Percentiles rank a stretch among this genome's conserved stretches.
Evolutionary conservation across 1,140 invertebrate genomes (phyloP).

Genomic region (Drosophila yakuba): DNA sequence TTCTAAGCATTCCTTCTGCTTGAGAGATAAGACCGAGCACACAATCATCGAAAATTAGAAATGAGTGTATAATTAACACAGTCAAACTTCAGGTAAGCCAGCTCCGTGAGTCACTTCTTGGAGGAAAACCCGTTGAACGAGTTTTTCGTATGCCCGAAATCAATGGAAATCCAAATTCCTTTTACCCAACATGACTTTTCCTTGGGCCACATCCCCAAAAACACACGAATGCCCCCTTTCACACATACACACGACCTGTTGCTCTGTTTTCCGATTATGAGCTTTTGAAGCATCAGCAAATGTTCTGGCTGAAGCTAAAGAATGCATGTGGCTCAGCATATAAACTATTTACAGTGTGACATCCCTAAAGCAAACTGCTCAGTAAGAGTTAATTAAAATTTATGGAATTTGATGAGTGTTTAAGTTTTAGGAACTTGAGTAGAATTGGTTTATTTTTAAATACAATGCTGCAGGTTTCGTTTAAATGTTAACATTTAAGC

Average conservation of each 20-base stretch:
- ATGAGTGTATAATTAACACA: conserved; percentile 44
- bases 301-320: conserved; percentile 1
- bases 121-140: conserved; percentile 44
- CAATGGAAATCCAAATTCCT: conserved; percentile 14
- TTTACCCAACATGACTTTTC: conserved; percentile 31
- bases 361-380: not conserved
- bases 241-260: conserved; percentile 18
- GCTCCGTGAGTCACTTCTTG: conserved; percentile 26
- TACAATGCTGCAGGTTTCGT: no score
- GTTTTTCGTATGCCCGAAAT: conserved; percentile 33
- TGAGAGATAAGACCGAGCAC: conserved; percentile 21
- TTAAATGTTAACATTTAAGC: no score
- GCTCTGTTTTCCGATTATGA: conserved; percentile 13
- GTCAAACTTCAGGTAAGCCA: conserved; percentile 27
- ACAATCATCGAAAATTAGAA: conserved; percentile 11
- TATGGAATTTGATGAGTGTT: no score
- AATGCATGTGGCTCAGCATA: conserved; percentile 35
- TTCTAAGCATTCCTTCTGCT: conserved; percentile 11
- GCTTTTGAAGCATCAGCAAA: conserved; percentile 32
- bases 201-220: conserved; percentile 10
- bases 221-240: not conserved
- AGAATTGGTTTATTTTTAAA: no score
- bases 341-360: conserved; percentile 7
- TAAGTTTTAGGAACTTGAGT: no score
- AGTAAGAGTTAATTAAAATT: no score